Evolutionary conservation across 2,888 invertebrate species (phyloP), one percentile per base, ranked within the genome.

Genomic region (Lordiphosa fenestrarum): DNA sequence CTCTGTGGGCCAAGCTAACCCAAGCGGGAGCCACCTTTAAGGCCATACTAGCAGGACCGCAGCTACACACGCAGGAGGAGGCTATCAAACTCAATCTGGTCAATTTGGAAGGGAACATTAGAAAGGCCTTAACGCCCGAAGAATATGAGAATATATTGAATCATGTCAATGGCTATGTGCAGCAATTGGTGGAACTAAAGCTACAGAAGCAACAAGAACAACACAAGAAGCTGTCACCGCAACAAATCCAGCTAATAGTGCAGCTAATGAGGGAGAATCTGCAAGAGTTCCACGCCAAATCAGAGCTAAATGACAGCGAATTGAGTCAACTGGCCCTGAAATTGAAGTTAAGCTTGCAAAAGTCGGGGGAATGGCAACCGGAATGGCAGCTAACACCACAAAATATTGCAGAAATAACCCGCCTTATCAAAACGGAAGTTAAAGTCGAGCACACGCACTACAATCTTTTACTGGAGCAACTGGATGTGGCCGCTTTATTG

Each of bases 101-200:
- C 15, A 73, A 76, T 21, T 53, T 83, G 10, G 76, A 85, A 23
- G 65, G 69, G 33, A 62, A 74, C 1, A 71, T 89, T 46, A 70
- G 85, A 47, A 85, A 86, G 46, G 73, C 89, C 0, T 68, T 89
- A 12, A 84, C 84, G 10, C 51, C 84, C 1, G 87, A 87, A 51
- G 89, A 89, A 51, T 89, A 88, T 65, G 86, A 88, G 53, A 86
- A 87, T 62, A 86, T 89, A 55, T 65, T 89, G 23, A 86, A 87
- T 54, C 88, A 89, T 62, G 85, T 89, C 21, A 88, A 89, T 51
- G 84, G 63, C 49, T 89, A 90, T 58, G 86, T 90, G 60, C 85
- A 88, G 52, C 85, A 88, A 55, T 66, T 88, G 61, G 80, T 90
- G 21, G 84, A 88, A 35, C 58, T 86, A 19, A 88, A 88, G 68